Evolutionary conservation across 2,113 vertebrate species (phyloP), one percentile per base, ranked within the genome.

Genomic region (Heterotis niloticus): DNA sequence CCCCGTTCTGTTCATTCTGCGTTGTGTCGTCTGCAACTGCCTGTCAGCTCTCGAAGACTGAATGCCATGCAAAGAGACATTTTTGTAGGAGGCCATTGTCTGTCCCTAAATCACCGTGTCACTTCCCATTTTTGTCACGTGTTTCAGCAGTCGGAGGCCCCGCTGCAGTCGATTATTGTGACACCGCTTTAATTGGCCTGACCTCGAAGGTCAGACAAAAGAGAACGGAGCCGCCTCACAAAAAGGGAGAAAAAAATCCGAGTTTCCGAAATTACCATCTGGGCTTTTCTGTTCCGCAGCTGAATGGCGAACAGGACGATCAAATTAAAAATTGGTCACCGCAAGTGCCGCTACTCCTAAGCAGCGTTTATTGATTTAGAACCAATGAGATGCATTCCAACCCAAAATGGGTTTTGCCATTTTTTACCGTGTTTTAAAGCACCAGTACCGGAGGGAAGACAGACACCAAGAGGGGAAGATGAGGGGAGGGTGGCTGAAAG

Each of bases 331-430:
- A 56, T 57, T 16, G n/a, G 34, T 10, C 20, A 82, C 78, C 81
- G 76, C 60, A 23, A 20, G 34, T 65, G 16, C 51, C 81, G 75
- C 68, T 44, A 83, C 86, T 81, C 73, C 70, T 85, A 88, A 78
- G 84, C 82, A 78, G 78, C 56, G 78, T 87, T 91, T 89, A 90
- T 91, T 91, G 86, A 81, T 87, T 88, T 88, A 81, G 88, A 88
- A 86, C 84, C 87, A 88, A 89, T 87, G 90, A 90, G 89, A 90
- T 90, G 91, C 90, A 91, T 88, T 87, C 88, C 87, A 88, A 86
- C 85, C 81, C 83, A 77, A 88, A 79, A 85, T 62, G 75, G 51
- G 56, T 65, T 78, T 71, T 26, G 59, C 62, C 54, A n/a, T 70
- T 29, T 60, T n/a, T 11, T 76, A 16, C 24, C 23, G 20, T 71